Evolutionary conservation across 2,888 invertebrate genomes (phyloP).

Genomic region (Elgonia sp.): DNA sequence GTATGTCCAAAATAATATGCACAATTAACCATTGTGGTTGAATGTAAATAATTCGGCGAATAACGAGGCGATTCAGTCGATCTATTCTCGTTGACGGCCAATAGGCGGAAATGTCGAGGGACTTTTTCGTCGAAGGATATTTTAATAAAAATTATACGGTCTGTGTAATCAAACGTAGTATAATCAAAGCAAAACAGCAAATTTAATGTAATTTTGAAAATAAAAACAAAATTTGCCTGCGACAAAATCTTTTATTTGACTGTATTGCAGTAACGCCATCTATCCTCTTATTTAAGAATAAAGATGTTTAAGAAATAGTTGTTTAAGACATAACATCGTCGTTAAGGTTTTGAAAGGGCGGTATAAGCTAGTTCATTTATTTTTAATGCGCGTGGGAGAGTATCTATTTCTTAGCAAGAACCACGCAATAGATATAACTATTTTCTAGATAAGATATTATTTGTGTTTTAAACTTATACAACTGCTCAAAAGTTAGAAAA

Average conservation of each 20-base stretch:
- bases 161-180: not conserved
- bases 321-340: slow-evolving; percentile 1
- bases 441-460: slow-evolving; percentile 24
- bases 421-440: slow-evolving; percentile 11
- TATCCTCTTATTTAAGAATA: not conserved
- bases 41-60: slow-evolving; percentile 47
- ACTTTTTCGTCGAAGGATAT: slow-evolving; percentile 10
- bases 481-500: too few species aligned
- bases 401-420: slow-evolving; percentile 44
- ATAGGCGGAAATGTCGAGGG: slow-evolving; percentile 33
- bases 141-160: slow-evolving; percentile 22
- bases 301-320: slow-evolving; percentile 7
- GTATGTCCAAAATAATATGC: slow-evolving; percentile 52
- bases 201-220: too few species aligned
- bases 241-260: not conserved
- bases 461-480: not conserved
- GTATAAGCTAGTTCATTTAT: slow-evolving; percentile 48
- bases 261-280: not conserved
- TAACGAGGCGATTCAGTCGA: slow-evolving; percentile 44
- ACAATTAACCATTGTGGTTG: slow-evolving; percentile 48
- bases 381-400: slow-evolving; percentile 59
- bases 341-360: slow-evolving; percentile 35
- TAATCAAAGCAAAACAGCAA: not conserved
- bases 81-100: slow-evolving; percentile 51
- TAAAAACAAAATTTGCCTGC: too few species aligned